Percentiles rank a stretch among this genome's conserved stretches.
Evolutionary conservation across 2,113 vertebrate genomes (phyloP).

Genomic region (Cavia aperea): DNA sequence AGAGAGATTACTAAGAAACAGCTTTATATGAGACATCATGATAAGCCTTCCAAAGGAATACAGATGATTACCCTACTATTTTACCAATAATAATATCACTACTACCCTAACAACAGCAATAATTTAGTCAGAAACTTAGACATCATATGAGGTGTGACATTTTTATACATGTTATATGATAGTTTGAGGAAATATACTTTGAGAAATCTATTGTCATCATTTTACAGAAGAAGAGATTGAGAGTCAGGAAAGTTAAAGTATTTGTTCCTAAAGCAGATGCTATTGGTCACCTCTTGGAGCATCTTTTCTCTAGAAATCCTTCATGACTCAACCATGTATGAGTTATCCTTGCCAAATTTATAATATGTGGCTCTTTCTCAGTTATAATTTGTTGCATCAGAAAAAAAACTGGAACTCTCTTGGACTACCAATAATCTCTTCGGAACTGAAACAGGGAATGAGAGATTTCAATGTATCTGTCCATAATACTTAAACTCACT

Average conservation of each 20-base stretch:
- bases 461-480: not conserved
- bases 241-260: not conserved
- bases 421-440: not conserved
- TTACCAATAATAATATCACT: not conserved
- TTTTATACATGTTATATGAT: not conserved
- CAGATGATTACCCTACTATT: not conserved
- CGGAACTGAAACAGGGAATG: not conserved
- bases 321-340: not conserved
- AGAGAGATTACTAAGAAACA: not conserved
- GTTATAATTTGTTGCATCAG: not conserved
- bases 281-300: not conserved
- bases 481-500: not conserved
- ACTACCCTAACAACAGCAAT: not conserved
- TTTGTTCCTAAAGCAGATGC: not conserved
- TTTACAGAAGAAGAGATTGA: constrained; percentile 1
- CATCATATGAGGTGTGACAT: not conserved
- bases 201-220: not conserved
- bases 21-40: not conserved
- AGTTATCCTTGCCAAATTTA: not conserved
- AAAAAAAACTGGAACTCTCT: not conserved
- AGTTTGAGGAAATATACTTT: not conserved
- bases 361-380: not conserved
- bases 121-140: not conserved
- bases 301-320: not conserved
- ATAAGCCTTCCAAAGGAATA: not conserved